phyloP scores from a whole-genome alignment of 2,113 vertebrate species.

The Grammomys surdaster region DNA sequence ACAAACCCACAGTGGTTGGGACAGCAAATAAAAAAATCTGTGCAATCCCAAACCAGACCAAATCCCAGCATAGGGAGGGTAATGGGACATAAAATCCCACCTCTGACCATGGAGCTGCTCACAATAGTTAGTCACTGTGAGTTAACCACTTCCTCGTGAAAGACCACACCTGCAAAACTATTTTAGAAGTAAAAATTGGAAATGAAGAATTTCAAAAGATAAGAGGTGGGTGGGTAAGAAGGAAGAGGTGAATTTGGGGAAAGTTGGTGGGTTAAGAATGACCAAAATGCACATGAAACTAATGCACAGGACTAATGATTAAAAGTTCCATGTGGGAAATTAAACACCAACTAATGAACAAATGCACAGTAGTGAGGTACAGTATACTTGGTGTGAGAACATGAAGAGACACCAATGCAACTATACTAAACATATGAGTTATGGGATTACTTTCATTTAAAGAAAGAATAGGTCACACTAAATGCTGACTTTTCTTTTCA shows the following conservation, averaged over 20 bases:
- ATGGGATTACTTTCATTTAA: background rate
- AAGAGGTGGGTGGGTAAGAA: background rate
- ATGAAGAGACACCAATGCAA: background rate
- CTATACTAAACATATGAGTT: background rate
- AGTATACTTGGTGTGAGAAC: background rate
- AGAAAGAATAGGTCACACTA: background rate
- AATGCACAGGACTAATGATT: background rate
- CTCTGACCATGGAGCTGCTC: background rate
- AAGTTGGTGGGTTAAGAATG: background rate
- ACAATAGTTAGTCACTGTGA: background rate
- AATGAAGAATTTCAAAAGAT: background rate
- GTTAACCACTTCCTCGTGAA: background rate
- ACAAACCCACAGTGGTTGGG: background rate
- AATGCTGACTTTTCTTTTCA: background rate
- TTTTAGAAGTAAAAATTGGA: background rate
- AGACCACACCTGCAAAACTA: background rate
- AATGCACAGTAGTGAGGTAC: rapidly evolving
- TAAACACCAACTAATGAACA: background rate
- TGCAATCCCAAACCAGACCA: background rate
- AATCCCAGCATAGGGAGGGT: background rate
- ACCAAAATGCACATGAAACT: background rate
- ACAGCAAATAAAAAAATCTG: background rate
- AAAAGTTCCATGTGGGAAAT: background rate
- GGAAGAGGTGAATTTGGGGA: too few species aligned
- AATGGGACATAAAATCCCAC: background rate